A percentile compares a stretch with the other conserved stretches of the same genome.
Conservation (phyloP, 2,113 vertebrate species). For the Stigmatopora argus region DNA sequence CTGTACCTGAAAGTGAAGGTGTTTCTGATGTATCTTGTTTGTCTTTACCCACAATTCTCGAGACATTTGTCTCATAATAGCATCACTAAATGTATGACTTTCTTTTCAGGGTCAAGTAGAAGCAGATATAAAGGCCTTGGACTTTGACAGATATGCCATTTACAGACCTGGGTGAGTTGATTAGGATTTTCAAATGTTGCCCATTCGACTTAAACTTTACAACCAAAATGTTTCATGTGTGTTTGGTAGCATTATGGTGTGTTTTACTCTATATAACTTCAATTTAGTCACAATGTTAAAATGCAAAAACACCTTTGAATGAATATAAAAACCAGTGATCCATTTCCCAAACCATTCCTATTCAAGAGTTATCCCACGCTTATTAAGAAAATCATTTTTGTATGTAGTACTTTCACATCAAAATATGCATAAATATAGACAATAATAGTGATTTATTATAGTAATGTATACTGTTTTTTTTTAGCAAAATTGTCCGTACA, state of each 20-base stretch:
- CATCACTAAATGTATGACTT: neutral
- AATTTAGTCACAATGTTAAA: neutral
- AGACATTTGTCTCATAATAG: neutral
- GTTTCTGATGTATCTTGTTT: neutral
- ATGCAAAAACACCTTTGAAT: neutral
- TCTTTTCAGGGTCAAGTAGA: slow-evolving; percentile 82
- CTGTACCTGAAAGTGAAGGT: slow-evolving; percentile 90
- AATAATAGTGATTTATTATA: too few relatives aligned
- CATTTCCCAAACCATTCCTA: neutral
- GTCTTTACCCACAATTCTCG: neutral
- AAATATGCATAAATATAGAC: too few relatives aligned
- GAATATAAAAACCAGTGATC: neutral
- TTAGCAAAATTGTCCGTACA: too few relatives aligned
- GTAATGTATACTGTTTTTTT: too few relatives aligned
- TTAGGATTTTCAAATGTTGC: neutral
- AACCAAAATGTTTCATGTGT: neutral
- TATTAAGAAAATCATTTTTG: too few relatives aligned
- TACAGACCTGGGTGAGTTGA: slow-evolving; percentile 84
- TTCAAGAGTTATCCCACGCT: neutral
- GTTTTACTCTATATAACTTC: neutral
- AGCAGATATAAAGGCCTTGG: slow-evolving; percentile 65
- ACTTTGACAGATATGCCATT: slow-evolving; percentile 75
- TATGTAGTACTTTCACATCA: too few relatives aligned
- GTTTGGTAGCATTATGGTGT: neutral
- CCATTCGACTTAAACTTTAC: neutral